A percentile compares a stretch with the other conserved stretches of the same genome.
Conservation (phyloP, 2,888 invertebrate genomes). For the Protophormia terraenovae region DNA sequence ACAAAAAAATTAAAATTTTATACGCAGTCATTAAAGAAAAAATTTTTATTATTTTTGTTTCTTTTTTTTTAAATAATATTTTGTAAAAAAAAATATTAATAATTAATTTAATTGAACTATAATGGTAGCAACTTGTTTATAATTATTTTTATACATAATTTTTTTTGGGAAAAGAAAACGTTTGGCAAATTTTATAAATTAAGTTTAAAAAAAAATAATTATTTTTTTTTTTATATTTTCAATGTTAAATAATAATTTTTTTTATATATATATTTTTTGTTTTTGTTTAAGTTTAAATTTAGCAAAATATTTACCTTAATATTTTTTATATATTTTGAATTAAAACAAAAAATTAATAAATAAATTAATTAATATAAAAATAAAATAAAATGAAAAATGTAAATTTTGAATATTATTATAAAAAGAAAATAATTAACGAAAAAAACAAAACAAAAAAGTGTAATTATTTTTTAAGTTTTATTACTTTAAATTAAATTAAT, state of each 20-base stretch:
- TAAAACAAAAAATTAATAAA: constrained; percentile 68
- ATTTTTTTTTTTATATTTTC: constrained; percentile 73
- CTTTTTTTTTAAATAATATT: constrained; percentile 19
- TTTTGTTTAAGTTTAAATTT: constrained; percentile 76
- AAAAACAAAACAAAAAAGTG: constrained; percentile 40
- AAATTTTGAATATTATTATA: constrained; percentile 53
- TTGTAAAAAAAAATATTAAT: constrained; percentile 35
- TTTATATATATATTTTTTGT: constrained; percentile 69
- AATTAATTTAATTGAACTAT: neutral
- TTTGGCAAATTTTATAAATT: constrained; percentile 78
- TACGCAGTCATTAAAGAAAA: constrained; percentile 39
- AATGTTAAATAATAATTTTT: constrained; percentile 72
- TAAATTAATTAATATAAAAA: constrained; percentile 50
- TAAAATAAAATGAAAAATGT: constrained; percentile 27
- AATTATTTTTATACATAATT: constrained; percentile 71
- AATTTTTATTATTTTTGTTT: constrained; percentile 21
- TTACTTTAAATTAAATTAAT: constrained; percentile 45
- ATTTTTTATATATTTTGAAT: constrained; percentile 70
- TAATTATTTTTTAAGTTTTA: constrained; percentile 62
- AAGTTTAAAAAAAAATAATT: constrained; percentile 67
- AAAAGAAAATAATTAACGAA: no score
- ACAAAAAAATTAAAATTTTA: constrained; percentile 6
- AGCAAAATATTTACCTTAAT: constrained; percentile 75
- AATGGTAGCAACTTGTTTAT: constrained; percentile 33
- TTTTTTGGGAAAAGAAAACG: constrained; percentile 78